Percentiles rank a stretch among this genome's conserved stretches.
phyloP scores from a whole-genome alignment of 2,888 invertebrate genomes.

The Catocala fraxini region DNA sequence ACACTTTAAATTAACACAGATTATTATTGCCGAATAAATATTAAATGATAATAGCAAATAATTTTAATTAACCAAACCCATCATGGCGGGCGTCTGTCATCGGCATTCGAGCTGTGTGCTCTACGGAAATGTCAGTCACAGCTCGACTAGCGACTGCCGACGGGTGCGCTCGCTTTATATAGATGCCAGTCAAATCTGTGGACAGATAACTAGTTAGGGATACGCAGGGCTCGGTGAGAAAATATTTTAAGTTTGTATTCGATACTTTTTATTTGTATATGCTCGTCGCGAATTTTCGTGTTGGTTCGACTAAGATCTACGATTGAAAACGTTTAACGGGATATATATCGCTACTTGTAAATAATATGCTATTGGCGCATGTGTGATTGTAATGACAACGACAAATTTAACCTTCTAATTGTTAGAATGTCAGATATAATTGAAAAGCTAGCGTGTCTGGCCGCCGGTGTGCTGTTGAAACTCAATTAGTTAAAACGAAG shows the following conservation, averaged over 20 bases:
- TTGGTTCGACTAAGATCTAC: no score
- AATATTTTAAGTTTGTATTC: neutral
- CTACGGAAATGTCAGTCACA: constrained; percentile 47
- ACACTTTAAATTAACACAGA: no score
- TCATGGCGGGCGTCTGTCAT: constrained; percentile 37
- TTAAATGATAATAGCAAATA: constrained; percentile 17
- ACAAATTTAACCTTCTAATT: no score
- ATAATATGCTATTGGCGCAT: no score
- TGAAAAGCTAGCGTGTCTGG: no score
- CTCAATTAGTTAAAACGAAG: no score
- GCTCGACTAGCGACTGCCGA: constrained; percentile 9
- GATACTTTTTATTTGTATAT: neutral
- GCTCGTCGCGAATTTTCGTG: neutral
- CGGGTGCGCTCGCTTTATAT: constrained; percentile 17
- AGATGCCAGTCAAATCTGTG: constrained; percentile 2
- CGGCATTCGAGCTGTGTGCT: constrained; percentile 28
- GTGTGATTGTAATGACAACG: no score
- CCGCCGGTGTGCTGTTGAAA: no score
- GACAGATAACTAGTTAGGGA: constrained; percentile 1
- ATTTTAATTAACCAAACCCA: constrained; percentile 35
- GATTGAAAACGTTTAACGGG: no score
- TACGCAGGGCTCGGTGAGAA: neutral
- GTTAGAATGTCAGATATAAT: no score
- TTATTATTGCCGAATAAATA: neutral
- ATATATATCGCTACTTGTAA: no score